A percentile compares a stretch with the other conserved stretches of the same genome.
These are phyloP conservation scores for Peucedramus taeniatus DNA, from an alignment of 2,113 vertebrate genomes.

Conservation along the genomic window DNA sequence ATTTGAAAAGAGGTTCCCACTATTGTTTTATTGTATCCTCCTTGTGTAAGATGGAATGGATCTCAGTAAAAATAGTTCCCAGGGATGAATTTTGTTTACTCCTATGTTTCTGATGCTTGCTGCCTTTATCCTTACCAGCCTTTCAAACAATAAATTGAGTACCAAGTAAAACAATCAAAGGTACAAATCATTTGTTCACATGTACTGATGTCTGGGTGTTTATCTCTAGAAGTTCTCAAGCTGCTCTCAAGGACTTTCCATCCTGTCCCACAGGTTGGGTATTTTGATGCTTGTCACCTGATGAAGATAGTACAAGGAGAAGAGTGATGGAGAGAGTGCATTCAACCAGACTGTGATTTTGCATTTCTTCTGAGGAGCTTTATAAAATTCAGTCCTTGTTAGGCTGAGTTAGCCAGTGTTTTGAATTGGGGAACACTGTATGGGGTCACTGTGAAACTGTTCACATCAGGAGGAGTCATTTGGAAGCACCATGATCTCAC, in stretches of 20 bases:
- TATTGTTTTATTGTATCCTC: not conserved
- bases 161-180: not conserved
- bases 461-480: not conserved
- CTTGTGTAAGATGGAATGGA: not conserved
- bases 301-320: not conserved
- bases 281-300: not conserved
- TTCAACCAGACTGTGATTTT: not conserved
- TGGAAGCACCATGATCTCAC: not conserved
- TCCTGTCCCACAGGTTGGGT: not conserved
- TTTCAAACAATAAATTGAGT: not conserved
- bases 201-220: not conserved
- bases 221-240: not conserved
- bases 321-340: not conserved
- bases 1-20: not conserved
- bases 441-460: not conserved
- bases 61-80: not conserved
- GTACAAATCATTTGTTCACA: not conserved
- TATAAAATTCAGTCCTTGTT: not conserved
- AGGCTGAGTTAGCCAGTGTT: not conserved
- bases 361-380: not conserved
- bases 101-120: not conserved
- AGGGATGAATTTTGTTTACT: not conserved
- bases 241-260: not conserved
- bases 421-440: accelerated
- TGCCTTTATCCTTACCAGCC: not conserved